Conservation (phyloP, 2,888 invertebrate species). For the Agapostemon virescens region DNA sequence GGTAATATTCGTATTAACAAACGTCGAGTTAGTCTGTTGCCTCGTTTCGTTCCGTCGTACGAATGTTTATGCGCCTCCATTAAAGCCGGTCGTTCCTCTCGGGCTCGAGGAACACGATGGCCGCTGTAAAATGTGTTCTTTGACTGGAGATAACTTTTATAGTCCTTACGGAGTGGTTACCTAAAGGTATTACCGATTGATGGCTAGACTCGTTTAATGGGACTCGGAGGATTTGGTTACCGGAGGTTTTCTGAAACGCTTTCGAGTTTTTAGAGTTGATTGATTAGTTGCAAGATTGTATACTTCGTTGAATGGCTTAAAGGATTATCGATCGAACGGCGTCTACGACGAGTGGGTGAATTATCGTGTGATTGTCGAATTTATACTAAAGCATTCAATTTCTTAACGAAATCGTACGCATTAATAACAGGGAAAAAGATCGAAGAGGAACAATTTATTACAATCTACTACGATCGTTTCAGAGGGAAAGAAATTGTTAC, state of each 20-base stretch:
- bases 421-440: too few species aligned
- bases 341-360: too few species aligned
- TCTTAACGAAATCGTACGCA: too few species aligned
- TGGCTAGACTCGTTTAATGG: neutral
- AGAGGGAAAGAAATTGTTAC: neutral
- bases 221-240: neutral
- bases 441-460: too few species aligned
- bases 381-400: too few species aligned
- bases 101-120: neutral
- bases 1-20: neutral
- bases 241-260: neutral
- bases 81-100: neutral
- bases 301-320: too few species aligned
- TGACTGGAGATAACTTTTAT: neutral
- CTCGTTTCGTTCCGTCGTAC: neutral
- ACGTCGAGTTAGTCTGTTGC: neutral
- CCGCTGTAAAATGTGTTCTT: neutral
- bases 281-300: too few species aligned
- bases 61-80: neutral
- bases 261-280: neutral
- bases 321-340: too few species aligned
- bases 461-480: too few species aligned
- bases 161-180: neutral
- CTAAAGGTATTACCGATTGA: neutral
- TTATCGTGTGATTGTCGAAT: neutral